Percentiles rank a stretch among this genome's conserved stretches.
Evolutionary conservation across 2,888 invertebrate genomes (phyloP).

Genomic region (Agonopterix heracliana): DNA sequence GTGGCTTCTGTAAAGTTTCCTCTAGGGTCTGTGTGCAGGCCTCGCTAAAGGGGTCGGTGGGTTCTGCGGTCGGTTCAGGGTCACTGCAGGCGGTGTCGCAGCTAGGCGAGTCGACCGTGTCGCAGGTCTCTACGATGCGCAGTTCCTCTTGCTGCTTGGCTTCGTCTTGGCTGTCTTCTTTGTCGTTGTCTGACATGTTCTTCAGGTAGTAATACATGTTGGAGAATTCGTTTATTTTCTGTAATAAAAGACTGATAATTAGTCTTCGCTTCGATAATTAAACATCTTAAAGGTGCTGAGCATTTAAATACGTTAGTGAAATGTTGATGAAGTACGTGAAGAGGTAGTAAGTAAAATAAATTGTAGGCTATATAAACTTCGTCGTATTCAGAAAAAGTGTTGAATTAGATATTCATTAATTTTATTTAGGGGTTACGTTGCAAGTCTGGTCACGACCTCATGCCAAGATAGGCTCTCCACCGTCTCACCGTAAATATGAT

Average conservation of each 20-base stretch:
- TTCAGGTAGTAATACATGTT: conserved; percentile 91
- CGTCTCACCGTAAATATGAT: too few species aligned
- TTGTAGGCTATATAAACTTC: too few species aligned
- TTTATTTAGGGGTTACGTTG: too few species aligned
- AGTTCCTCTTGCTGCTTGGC: conserved; percentile 58
- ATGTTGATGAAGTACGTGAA: too few species aligned
- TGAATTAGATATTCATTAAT: too few species aligned
- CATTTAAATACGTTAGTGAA: too few species aligned
- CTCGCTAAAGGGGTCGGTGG: conserved; percentile 66
- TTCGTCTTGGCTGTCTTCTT: conserved; percentile 70
- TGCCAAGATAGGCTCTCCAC: too few species aligned
- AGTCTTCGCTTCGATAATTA: too few species aligned
- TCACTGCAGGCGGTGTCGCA: conserved; percentile 19
- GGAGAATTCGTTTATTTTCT: conserved; percentile 92
- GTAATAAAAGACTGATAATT: conserved; percentile 14
- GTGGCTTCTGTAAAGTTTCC: conserved; percentile 32
- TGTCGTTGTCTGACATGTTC: conserved; percentile 80
- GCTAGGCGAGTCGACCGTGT: conserved; percentile 57
- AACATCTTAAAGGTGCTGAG: background rate
- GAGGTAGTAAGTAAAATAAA: too few species aligned
- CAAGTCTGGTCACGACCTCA: too few species aligned
- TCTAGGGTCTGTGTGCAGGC: conserved; percentile 65
- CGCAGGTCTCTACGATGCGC: conserved; percentile 59
- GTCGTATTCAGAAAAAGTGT: too few species aligned
- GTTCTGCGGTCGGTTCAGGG: conserved; percentile 22